Conservation (phyloP, 2,797 vertebrate species). For the Trichosurus vulpecula region DNA sequence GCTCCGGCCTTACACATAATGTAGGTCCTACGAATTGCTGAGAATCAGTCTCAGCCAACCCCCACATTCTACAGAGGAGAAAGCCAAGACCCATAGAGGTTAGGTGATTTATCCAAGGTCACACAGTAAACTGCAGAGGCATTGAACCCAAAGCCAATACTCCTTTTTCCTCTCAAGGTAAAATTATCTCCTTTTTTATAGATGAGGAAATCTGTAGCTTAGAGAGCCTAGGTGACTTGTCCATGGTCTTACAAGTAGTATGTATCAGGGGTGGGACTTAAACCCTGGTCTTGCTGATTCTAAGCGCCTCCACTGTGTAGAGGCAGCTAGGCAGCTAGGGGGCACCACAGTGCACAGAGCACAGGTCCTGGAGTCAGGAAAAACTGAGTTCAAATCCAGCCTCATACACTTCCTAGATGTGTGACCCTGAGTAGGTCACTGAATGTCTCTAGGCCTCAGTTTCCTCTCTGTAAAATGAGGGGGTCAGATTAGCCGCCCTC, state of each 20-base stretch:
- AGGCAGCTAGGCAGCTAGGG: neutral
- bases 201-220: neutral
- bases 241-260: neutral
- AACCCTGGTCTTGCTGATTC: neutral
- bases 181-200: neutral
- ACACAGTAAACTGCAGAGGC: neutral
- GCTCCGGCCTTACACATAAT: neutral
- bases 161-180: neutral
- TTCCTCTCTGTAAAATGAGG: neutral
- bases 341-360: neutral
- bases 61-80: neutral
- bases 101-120: neutral
- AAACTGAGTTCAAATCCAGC: neutral
- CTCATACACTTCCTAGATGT: neutral
- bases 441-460: neutral
- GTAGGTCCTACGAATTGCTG: neutral
- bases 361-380: neutral
- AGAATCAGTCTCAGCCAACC: neutral
- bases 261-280: neutral
- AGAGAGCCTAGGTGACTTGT: neutral
- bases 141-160: neutral
- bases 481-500: neutral
- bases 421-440: neutral
- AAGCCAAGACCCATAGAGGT: neutral
- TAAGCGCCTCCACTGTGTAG: neutral